phyloP scores from a whole-genome alignment of 2,797 vertebrate genomes.

The Crypturellus tataupa region DNA sequence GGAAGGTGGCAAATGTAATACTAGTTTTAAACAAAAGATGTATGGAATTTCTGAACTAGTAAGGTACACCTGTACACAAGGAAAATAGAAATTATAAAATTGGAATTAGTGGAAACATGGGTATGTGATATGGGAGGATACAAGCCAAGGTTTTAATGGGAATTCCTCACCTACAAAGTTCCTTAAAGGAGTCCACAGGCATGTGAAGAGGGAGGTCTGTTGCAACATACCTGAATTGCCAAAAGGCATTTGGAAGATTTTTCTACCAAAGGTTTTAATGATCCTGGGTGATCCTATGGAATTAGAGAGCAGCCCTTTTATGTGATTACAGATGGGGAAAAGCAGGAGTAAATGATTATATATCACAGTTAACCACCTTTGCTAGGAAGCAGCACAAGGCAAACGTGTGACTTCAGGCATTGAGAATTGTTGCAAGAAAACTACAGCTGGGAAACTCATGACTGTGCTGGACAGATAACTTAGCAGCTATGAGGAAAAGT shows the following conservation, averaged over 20 bases:
- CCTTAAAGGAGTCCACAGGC: background rate
- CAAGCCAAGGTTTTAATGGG: background rate
- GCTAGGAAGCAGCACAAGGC: background rate
- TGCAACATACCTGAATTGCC: background rate
- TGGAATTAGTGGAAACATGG: background rate
- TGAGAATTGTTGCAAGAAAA: background rate
- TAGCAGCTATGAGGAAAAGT: background rate
- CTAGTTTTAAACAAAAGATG: background rate
- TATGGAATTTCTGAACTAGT: background rate
- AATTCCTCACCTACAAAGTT: background rate
- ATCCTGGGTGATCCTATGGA: background rate
- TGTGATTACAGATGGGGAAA: background rate
- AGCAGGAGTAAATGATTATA: background rate
- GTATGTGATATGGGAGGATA: background rate
- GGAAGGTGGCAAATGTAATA: background rate
- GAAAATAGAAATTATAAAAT: background rate
- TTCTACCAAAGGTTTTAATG: background rate
- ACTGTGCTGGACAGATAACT: background rate
- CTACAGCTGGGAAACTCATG: background rate
- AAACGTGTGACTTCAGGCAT: fast-evolving
- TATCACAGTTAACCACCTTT: background rate
- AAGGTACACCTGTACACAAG: background rate
- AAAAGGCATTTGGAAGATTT: background rate
- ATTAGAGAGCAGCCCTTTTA: background rate
- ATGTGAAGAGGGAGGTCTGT: background rate